Evolutionary conservation across 1,140 invertebrate genomes (phyloP).

Genomic region (Brachionus asplanchnoidis): DNA sequence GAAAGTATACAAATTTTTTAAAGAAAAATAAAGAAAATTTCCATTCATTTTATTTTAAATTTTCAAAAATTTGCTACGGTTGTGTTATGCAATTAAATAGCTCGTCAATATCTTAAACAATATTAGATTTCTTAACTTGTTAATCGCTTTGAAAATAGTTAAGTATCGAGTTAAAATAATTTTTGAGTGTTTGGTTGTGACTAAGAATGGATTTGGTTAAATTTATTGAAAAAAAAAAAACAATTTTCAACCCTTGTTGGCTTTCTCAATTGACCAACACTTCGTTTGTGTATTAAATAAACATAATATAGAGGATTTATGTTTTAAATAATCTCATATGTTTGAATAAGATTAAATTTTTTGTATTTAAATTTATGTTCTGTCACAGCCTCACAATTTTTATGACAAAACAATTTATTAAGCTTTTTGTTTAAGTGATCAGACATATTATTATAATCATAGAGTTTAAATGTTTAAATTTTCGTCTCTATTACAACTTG

Average conservation of each 20-base stretch:
- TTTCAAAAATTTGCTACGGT: background rate
- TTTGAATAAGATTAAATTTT: background rate
- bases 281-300: background rate
- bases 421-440: background rate
- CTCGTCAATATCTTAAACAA: background rate
- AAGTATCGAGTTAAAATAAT: background rate
- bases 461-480: background rate
- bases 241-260: background rate
- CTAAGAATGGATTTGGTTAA: background rate
- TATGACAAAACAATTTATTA: background rate
- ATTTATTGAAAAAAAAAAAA: background rate
- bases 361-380: background rate
- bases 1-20: background rate
- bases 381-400: background rate
- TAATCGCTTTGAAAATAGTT: background rate
- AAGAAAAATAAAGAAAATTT: background rate
- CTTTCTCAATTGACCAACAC: background rate
- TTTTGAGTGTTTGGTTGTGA: background rate
- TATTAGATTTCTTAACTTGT: background rate
- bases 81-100: background rate
- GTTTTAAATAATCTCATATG: background rate
- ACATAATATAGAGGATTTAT: background rate
- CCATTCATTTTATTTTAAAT: background rate
- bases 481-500: background rate
- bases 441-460: background rate